Evolutionary conservation across 2,113 vertebrate species (phyloP), one percentile per base, ranked within the genome.

Genomic region (Hyperoodon ampullatus): DNA sequence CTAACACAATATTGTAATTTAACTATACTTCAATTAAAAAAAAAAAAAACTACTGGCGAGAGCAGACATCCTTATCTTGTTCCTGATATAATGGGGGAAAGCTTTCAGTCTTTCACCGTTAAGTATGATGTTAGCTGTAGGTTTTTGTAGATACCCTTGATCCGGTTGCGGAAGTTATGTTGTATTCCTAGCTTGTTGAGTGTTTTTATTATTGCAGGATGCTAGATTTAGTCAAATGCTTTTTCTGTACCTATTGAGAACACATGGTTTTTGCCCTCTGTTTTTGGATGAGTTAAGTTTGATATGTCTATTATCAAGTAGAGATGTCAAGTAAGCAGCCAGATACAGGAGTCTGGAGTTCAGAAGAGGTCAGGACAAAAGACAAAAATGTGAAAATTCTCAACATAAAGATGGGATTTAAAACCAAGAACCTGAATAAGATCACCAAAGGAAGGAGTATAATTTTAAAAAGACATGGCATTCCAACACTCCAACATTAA

Each of bases 341-440:
- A 58, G 58, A 95, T 88, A 74, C 16, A 47, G 28, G 44, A 92
- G 23, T 87, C n/a, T 80, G 44, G 13, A 5, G 19, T 74, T 92
- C 58, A 74, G 47, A 88, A 82, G 80, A 39, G 58, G 58, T 92
- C 83, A 92, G 5, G 18, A 74, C 58, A 65, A 82, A 58, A 88
- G 35, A 88, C 13, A 82, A 74, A 82, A 93, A 68, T 60, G 78
- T 95, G 33, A 96, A 83, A 84, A 82, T 35, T 84, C 28, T 89
- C 53, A 89, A 70, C 39, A 70, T 50, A 74, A 74, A 47, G 14
- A 74, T 39, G 44, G 42, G 71, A 89, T 63, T 95, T 90, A 96
- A 89, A 78, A 42, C 53, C 71, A 85, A 85, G 63, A 93, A 72
- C 18, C 44, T 80, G 18, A 44, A 55, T 78, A 78, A 71, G 53